Percentiles rank a stretch among this genome's conserved stretches.
Evolutionary conservation across 2,113 vertebrate genomes (phyloP).

Genomic region (Ceyx margarethae): DNA sequence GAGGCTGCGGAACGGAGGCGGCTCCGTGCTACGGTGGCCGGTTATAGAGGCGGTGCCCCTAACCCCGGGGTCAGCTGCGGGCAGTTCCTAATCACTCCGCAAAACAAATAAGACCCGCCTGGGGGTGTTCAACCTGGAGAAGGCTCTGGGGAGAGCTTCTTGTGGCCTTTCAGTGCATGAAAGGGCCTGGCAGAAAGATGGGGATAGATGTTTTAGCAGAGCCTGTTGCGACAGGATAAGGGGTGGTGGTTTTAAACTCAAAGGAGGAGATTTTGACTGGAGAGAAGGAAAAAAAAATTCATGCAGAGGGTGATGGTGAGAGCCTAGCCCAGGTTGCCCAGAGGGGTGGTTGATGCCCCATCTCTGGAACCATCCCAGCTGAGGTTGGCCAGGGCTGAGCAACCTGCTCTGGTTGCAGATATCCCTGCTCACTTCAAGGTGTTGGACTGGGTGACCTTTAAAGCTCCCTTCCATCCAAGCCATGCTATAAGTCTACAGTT

Average conservation of each 20-base stretch:
- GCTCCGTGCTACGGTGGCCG: fast-evolving
- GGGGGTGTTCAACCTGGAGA: background rate
- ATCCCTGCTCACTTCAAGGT: background rate
- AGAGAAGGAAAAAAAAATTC: too few species aligned
- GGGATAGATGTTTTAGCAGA: background rate
- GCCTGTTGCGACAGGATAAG: background rate
- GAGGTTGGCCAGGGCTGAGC: background rate
- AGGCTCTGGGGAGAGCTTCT: background rate
- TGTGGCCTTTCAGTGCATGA: background rate
- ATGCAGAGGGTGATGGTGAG: background rate
- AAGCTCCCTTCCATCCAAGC: too few species aligned
- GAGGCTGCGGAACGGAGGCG: background rate
- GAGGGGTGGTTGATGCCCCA: background rate
- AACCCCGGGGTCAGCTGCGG: background rate
- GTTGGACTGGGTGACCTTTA: background rate
- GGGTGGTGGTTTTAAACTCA: background rate
- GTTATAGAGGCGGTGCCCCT: too few species aligned
- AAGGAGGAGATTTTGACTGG: background rate
- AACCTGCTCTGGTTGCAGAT: background rate
- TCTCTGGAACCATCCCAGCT: too few species aligned
- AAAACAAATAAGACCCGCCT: fast-evolving
- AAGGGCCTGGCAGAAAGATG: background rate
- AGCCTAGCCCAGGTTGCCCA: background rate
- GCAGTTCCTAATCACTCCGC: fast-evolving
- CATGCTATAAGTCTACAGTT: background rate